Conservation (phyloP, 2,113 vertebrate species). For the Rhinichthys klamathensis region DNA sequence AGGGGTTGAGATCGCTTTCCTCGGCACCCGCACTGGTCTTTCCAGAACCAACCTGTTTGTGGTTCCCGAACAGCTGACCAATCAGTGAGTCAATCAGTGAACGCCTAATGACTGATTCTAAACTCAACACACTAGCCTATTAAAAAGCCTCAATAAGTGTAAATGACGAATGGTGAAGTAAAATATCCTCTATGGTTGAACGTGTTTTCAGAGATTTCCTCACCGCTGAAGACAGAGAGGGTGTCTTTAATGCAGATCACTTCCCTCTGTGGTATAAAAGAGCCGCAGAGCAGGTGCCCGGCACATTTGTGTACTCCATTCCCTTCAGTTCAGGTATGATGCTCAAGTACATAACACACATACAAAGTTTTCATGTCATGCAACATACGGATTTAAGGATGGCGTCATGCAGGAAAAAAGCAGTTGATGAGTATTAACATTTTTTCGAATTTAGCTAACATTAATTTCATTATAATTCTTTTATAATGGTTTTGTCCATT, state of each 20-base stretch:
- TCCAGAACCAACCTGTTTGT: constrained; percentile 95
- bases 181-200: constrained; percentile 1
- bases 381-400: neutral
- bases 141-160: neutral
- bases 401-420: neutral
- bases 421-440: neutral
- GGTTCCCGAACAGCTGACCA: constrained; percentile 89
- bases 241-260: constrained; percentile 96
- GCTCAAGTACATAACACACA: neutral
- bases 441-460: neutral
- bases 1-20: constrained; percentile 96
- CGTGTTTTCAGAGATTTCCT: constrained; percentile 90
- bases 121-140: neutral
- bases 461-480: neutral
- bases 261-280: constrained; percentile 98
- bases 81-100: constrained; percentile 84
- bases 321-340: constrained; percentile 90
- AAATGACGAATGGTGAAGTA: neutral
- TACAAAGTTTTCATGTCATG: neutral
- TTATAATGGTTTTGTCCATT: too few relatives aligned
- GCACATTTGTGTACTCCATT: constrained; percentile 95
- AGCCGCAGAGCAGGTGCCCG: constrained; percentile 93
- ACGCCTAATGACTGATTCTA: neutral
- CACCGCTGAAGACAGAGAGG: constrained; percentile 94
- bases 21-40: constrained; percentile 92